phyloP scores from a whole-genome alignment of 2,888 invertebrate genomes.

The Melipona beecheii region DNA sequence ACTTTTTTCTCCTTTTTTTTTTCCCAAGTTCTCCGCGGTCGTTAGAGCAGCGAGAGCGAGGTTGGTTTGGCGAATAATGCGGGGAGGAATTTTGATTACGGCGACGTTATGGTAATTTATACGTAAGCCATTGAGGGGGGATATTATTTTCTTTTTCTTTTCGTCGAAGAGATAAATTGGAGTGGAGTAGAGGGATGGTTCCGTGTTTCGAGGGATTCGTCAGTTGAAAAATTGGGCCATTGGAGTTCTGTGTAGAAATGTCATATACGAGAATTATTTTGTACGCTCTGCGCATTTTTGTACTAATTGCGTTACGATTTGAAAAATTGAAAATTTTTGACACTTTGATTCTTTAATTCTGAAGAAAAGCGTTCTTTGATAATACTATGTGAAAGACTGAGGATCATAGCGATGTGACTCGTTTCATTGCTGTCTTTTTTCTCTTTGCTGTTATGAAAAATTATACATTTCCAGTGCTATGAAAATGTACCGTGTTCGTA shows the following conservation, averaged over 20 bases:
- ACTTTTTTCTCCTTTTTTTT: neutral
- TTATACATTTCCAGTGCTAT: neutral
- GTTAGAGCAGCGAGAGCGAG: neutral
- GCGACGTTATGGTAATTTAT: neutral
- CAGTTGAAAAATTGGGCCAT: neutral
- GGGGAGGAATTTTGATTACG: neutral
- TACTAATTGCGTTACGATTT: no score
- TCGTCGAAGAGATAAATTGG: neutral
- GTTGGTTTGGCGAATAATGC: neutral
- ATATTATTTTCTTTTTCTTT: neutral
- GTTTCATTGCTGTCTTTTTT: neutral
- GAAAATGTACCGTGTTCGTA: neutral
- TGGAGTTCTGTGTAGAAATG: neutral
- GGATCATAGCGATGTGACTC: neutral
- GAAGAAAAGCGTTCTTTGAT: neutral
- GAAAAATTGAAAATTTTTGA: no score
- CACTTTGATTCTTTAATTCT: neutral
- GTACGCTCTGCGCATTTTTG: no score
- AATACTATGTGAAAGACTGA: neutral
- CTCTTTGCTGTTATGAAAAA: neutral
- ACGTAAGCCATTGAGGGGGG: neutral
- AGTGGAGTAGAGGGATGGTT: neutral
- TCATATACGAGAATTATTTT: no score
- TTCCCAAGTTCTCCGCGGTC: no score
- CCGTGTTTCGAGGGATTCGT: neutral